These are phyloP conservation scores for Microplitis manilae DNA, from an alignment of 2,888 invertebrate genomes.

Conservation along the genomic window DNA sequence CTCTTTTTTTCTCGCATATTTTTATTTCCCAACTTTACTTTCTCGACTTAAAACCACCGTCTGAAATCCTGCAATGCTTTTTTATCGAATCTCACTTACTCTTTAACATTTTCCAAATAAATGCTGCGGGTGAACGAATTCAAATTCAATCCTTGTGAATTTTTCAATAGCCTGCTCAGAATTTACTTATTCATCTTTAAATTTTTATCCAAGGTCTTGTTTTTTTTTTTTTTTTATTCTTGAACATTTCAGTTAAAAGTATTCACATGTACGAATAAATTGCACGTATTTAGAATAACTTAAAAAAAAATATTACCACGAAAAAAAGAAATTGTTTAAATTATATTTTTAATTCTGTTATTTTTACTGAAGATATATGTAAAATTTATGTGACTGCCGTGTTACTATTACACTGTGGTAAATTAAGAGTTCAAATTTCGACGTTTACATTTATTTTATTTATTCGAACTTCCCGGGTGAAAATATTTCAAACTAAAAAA, in stretches of 20 bases:
- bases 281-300: not conserved
- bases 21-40: not conserved
- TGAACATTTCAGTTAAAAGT: not conserved
- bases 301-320: not conserved
- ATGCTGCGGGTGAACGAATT: constrained; percentile 56
- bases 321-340: not conserved
- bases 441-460: too few species aligned
- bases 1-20: not conserved
- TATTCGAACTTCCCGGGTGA: too few species aligned
- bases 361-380: too few species aligned
- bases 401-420: too few species aligned
- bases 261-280: not conserved
- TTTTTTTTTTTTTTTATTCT: not conserved
- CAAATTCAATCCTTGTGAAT: constrained; percentile 56
- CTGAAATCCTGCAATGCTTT: constrained; percentile 26
- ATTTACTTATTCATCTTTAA: constrained; percentile 14
- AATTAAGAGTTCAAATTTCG: too few species aligned
- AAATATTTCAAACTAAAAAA: too few species aligned
- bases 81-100: constrained; percentile 19
- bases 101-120: constrained; percentile 9
- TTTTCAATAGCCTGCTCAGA: constrained; percentile 18
- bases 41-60: constrained; percentile 13
- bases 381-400: too few species aligned
- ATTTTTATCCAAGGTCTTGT: not conserved
- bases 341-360: not conserved